Conservation (phyloP, 2,888 invertebrate species). For the Pristionchus fissidentatus region DNA sequence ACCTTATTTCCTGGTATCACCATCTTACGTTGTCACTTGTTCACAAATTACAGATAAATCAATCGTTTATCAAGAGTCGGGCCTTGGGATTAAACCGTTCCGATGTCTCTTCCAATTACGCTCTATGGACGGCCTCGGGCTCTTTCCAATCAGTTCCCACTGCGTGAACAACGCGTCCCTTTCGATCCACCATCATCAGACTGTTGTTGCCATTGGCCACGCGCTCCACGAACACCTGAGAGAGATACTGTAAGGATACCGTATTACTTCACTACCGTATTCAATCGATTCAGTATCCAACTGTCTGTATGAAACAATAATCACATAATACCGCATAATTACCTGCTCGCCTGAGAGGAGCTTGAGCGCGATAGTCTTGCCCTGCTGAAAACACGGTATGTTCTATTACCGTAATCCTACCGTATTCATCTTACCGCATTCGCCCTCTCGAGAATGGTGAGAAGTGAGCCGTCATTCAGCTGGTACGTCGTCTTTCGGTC, state of each 20-base stretch:
- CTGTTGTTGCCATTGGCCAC: neutral
- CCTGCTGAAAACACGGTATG: neutral
- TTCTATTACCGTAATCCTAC: neutral
- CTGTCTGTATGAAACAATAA: no score
- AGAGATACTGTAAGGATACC: no score
- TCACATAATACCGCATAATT: no score
- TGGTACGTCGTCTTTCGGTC: slow-evolving; percentile 7
- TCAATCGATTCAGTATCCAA: no score
- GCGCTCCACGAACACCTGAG: slow-evolving; percentile 16
- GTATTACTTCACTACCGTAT: neutral
- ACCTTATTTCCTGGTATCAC: no score
- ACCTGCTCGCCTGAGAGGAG: neutral
- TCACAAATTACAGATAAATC: neutral
- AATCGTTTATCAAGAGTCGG: neutral
- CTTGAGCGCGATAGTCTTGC: neutral
- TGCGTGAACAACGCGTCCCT: neutral
- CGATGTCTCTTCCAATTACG: neutral
- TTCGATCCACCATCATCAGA: slow-evolving; percentile 28
- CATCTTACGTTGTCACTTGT: neutral
- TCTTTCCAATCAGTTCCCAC: slow-evolving; percentile 18
- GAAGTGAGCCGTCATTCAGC: neutral
- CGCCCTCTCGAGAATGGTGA: slow-evolving; percentile 2
- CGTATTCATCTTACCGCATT: neutral
- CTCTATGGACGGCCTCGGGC: neutral
- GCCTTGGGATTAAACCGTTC: neutral